A percentile compares a stretch with the other conserved stretches of the same genome.
phyloP scores from a whole-genome alignment of 1,140 invertebrate genomes.

The Contarinia nasturtii region DNA sequence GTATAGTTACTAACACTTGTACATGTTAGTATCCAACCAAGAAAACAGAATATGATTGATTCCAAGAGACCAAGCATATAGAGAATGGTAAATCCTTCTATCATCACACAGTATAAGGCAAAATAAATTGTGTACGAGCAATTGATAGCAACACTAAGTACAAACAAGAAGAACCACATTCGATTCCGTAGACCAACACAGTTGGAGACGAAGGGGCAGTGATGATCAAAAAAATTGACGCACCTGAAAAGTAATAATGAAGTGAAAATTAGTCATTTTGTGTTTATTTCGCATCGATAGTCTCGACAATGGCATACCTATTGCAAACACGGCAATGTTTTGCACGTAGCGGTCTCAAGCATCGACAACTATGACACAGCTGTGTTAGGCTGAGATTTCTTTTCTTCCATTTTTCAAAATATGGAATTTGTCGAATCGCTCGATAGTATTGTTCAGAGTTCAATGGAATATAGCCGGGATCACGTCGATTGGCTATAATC shows the following conservation, averaged over 20 bases:
- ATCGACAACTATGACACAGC: conserved; percentile 79
- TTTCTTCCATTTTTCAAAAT: conserved; percentile 77
- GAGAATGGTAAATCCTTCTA: conserved; percentile 66
- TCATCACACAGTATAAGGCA: conserved; percentile 66
- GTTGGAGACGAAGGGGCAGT: conserved; percentile 89
- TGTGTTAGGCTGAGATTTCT: conserved; percentile 65
- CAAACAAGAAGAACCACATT: conserved; percentile 83
- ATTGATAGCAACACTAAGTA: conserved; percentile 67
- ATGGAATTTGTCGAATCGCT: conserved; percentile 74
- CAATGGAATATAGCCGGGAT: conserved; percentile 74
- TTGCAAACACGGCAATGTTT: conserved; percentile 87
- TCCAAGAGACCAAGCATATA: conserved; percentile 64
- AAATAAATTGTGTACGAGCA: conserved; percentile 75
- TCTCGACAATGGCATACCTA: too few species aligned
- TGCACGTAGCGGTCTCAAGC: conserved; percentile 63
- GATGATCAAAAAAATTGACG: conserved; percentile 66
- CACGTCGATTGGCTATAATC: conserved; percentile 69
- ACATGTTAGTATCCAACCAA: conserved; percentile 71
- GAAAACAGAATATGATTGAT: conserved; percentile 60
- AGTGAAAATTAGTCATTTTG: neutral
- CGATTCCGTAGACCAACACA: conserved; percentile 72
- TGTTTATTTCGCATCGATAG: conserved; percentile 27
- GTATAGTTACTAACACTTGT: too few species aligned
- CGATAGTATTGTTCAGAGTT: conserved; percentile 77
- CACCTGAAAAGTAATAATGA: neutral